Conservation (phyloP, 2,113 vertebrate species). For the Oreochromis niloticus region DNA sequence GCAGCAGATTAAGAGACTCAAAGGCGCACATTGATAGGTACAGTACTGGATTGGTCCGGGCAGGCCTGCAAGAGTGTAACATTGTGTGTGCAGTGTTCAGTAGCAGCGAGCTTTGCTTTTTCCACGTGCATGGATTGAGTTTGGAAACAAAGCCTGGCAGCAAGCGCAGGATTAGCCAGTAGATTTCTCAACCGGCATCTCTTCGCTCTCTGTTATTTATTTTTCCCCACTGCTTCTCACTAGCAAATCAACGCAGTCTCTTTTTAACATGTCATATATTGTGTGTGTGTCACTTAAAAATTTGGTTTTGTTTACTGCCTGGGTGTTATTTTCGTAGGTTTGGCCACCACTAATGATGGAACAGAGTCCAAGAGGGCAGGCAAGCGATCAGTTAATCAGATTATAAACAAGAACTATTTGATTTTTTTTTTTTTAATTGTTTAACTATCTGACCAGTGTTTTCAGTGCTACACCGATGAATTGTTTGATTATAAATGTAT, state of each 20-base stretch:
- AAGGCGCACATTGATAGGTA: constrained; percentile 94
- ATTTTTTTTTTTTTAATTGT: too few species aligned
- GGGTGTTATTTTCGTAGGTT: background rate
- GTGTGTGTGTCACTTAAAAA: background rate
- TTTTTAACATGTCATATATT: background rate
- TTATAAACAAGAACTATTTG: background rate
- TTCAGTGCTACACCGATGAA: background rate
- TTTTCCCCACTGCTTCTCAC: background rate
- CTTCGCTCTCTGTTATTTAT: background rate
- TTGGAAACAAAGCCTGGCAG: constrained; percentile 55
- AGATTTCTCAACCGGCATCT: background rate
- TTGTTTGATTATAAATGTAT: background rate
- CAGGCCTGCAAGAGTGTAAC: constrained; percentile 41
- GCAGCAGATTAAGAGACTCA: constrained; percentile 87
- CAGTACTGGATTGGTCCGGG: constrained; percentile 74
- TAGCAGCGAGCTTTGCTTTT: constrained; percentile 46
- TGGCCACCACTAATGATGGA: background rate
- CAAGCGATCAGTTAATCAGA: background rate
- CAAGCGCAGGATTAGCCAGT: constrained; percentile 9
- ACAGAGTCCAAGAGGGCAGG: background rate
- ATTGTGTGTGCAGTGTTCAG: constrained; percentile 54
- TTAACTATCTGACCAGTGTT: background rate
- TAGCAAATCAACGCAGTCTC: background rate
- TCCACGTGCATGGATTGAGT: constrained; percentile 61
- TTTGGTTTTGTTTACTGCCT: background rate